A percentile compares a stretch with the other conserved stretches of the same genome.
Conservation (phyloP, 2,113 vertebrate species). For the Cebidichthys violaceus region DNA sequence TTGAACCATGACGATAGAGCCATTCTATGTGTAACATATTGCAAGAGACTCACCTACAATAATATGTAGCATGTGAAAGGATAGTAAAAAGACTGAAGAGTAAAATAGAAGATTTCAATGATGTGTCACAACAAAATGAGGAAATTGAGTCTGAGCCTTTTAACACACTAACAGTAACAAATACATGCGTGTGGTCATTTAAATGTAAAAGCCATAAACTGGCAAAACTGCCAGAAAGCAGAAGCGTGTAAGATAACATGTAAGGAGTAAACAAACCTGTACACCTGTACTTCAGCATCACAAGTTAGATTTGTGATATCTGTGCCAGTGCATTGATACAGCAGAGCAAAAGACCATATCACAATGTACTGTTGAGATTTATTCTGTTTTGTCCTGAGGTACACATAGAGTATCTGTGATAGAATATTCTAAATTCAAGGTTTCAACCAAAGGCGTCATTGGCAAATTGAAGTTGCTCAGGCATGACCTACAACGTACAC, state of each 20-base stretch:
- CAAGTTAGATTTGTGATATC: neutral
- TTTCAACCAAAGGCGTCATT: neutral
- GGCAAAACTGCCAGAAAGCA: too few relatives aligned
- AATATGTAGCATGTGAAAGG: neutral
- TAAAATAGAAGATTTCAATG: neutral
- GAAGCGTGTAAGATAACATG: neutral
- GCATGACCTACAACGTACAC: neutral
- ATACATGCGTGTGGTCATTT: neutral
- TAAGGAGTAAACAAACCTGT: neutral
- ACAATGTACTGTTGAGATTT: neutral
- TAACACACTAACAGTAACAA: neutral
- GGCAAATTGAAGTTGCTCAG: neutral
- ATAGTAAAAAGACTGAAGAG: neutral
- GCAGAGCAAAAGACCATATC: neutral
- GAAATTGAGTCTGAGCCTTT: neutral
- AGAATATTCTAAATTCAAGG: neutral
- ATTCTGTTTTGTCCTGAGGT: neutral
- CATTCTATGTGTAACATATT: neutral
- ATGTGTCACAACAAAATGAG: neutral
- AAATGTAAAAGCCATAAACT: conserved; percentile 3
- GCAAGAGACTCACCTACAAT: neutral
- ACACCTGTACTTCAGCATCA: neutral
- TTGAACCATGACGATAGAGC: neutral
- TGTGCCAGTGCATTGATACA: neutral
- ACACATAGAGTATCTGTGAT: neutral